Conservation (phyloP, 2,888 invertebrate species). For the Drosophila testacea region DNA sequence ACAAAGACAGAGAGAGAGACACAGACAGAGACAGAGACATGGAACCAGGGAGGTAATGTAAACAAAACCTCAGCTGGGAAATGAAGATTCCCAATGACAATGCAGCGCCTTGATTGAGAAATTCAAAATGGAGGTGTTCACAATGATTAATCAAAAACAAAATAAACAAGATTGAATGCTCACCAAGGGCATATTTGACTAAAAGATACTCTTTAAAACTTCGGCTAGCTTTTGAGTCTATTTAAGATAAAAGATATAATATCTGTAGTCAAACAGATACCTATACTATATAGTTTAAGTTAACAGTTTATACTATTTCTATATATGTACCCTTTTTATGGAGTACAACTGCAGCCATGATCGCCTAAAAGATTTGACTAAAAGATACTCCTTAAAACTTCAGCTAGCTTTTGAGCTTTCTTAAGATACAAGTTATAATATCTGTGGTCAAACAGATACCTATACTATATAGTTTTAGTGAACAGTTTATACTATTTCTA, state of each 20-base stretch:
- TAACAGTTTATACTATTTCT: neutral
- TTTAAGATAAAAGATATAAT: neutral
- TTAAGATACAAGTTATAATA: neutral
- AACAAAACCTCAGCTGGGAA: conserved; percentile 34
- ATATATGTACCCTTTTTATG: too few relatives aligned
- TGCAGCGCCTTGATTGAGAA: conserved; percentile 66
- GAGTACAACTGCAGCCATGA: too few relatives aligned
- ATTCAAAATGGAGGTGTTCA: conserved; percentile 39
- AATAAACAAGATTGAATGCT: conserved; percentile 18
- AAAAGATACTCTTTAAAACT: neutral
- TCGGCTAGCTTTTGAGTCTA: neutral
- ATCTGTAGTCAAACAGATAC: neutral
- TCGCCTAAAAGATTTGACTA: too few relatives aligned
- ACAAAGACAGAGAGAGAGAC: neutral
- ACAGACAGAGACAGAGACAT: neutral
- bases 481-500: neutral
- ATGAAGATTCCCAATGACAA: conserved; percentile 45
- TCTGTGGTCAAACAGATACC: neutral
- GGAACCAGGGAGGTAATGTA: conserved; percentile 39
- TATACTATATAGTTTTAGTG: neutral
- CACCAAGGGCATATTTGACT: neutral
- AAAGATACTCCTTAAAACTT: conserved; percentile 1
- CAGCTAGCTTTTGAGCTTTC: neutral
- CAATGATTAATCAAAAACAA: conserved; percentile 69
- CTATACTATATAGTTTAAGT: neutral